Base-by-base conservation (phyloP, 2,113 vertebrate species). In the Gavialis gangeticus region DNA sequence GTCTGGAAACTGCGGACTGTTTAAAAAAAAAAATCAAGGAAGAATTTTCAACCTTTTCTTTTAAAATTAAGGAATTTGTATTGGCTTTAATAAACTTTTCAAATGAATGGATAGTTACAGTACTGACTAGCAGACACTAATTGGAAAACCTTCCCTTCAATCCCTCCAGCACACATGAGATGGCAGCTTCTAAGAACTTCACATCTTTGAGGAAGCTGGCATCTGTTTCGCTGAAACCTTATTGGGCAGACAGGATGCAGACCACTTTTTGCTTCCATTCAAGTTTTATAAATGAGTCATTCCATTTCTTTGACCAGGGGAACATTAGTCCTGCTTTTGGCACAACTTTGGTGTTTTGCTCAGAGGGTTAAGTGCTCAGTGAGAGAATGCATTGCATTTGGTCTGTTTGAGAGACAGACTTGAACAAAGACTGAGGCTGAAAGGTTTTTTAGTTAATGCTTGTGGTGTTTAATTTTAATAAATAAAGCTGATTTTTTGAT, bases 101-200 rank as follows among this genome's bases (percentile, higher is more conserved):
- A 86, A 91, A 60, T 0, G 0, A 95, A 56, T 2, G 55, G 89
- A 71, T 78, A 6, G 75, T 60, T 76, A 63, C 15, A 59, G 63
- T 56, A 3, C 89, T 91, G 88, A 89, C 62, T 88, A 66, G 87
- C 55, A 84, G 84, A 89, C 90, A 30, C 90, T 64, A 84, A 56
- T 84, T 77, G 59, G 55, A 84, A 89, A 82, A 89, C 82, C 2
- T 85, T 87, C 84, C 2, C 63, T 87, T 58, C 88, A 28, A 25
- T 37, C 81, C 9, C 12, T 57, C 56, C 66, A 55, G 55, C 1
- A 3, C 1, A 1, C 79, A 4, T 0, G 57, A 67, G 88, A 64
- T 85, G 86, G 90, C 94, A 96, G 88, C 57, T 85, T 75, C 82
- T 57, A 75, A 95, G 92, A 89, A 92, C 90, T 94, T 92, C 69